Percentiles rank a stretch among this genome's conserved stretches.
phyloP scores from a whole-genome alignment of 2,888 invertebrate species.

The Nipponacmea schrenckii region DNA sequence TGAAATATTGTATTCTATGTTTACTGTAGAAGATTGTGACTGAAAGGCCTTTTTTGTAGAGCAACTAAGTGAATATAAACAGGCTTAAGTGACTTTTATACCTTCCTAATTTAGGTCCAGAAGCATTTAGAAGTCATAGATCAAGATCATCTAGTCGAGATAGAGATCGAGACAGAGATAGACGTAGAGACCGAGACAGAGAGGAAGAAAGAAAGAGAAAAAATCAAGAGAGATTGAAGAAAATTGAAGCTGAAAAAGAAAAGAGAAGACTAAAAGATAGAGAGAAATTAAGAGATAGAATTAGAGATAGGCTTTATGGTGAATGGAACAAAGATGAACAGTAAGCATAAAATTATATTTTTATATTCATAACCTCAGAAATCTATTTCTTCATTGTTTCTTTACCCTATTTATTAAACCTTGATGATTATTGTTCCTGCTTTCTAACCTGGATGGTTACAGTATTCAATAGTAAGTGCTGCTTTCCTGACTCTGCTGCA shows the following conservation, averaged over 20 bases:
- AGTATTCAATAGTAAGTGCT: no score
- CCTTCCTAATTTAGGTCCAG: neutral
- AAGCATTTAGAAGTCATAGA: neutral
- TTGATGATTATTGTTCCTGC: no score
- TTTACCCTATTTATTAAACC: no score
- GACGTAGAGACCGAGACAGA: conserved; percentile 24
- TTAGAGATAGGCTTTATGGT: conserved; percentile 10
- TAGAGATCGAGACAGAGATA: conserved; percentile 14
- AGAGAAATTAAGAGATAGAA: conserved; percentile 14
- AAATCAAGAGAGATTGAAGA: conserved; percentile 13
- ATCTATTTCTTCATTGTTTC: no score
- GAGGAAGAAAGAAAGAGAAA: conserved; percentile 21
- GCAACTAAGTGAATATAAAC: no score
- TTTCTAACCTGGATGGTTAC: no score
- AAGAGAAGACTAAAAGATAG: conserved; percentile 19
- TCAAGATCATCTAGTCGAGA: neutral
- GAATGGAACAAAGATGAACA: conserved; percentile 9
- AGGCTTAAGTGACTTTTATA: neutral
- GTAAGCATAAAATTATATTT: no score
- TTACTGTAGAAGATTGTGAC: no score
- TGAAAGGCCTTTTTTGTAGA: no score
- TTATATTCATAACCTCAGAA: no score
- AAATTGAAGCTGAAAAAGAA: conserved; percentile 3
- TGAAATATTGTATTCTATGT: no score
- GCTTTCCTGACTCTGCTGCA: no score